Evolutionary conservation across 2,797 vertebrate species (phyloP).

Genomic region (Eurystomus glaucurus): DNA sequence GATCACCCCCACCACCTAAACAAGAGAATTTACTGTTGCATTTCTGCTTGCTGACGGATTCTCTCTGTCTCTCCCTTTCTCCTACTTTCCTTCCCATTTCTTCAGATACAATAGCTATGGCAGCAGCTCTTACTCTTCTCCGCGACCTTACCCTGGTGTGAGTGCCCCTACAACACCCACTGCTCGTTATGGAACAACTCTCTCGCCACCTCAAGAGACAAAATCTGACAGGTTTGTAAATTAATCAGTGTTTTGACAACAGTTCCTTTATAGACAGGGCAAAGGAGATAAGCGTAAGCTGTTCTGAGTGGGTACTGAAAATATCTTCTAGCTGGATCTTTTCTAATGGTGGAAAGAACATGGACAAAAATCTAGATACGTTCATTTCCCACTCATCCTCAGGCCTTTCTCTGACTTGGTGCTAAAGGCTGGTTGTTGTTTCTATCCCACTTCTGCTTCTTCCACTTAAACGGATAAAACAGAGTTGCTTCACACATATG

Average conservation of each 20-base stretch:
- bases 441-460: background rate
- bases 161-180: constrained; percentile 81
- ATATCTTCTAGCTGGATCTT: background rate
- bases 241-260: background rate
- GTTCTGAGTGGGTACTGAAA: background rate
- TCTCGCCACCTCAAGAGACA: constrained; percentile 83
- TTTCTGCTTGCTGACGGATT: background rate
- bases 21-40: background rate
- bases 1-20: background rate
- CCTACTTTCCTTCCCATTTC: background rate
- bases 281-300: background rate
- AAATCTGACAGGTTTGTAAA: constrained; percentile 88
- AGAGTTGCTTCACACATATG: background rate
- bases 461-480: background rate
- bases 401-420: background rate
- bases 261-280: background rate
- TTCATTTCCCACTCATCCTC: background rate
- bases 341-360: background rate
- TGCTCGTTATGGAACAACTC: constrained; percentile 78
- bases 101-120: constrained; percentile 86
- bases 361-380: background rate
- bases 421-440: background rate
- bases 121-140: constrained; percentile 69
- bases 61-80: constrained; percentile 24
- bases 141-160: constrained; percentile 78